These are phyloP conservation scores for Tachuris rubrigastra DNA, from an alignment of 2,113 vertebrate genomes.

Conservation along the genomic window DNA sequence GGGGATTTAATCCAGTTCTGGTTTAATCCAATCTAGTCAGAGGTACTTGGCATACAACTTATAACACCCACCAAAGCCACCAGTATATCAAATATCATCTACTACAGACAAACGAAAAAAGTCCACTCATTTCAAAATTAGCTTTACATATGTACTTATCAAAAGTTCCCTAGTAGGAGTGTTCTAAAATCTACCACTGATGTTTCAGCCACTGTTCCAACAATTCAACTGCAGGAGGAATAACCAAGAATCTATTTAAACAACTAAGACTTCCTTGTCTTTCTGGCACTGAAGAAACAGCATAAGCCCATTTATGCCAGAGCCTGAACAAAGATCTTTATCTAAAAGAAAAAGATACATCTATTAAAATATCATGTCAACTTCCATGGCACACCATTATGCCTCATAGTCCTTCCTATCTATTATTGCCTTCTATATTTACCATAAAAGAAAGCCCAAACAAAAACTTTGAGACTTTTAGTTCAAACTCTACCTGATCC, in stretches of 20 bases:
- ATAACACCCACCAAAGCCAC: not conserved
- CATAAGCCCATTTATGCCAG: not conserved
- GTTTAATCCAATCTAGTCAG: not conserved
- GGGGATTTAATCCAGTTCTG: not conserved
- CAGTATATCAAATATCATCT: not conserved
- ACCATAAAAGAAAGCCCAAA: not conserved
- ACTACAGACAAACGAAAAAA: not conserved
- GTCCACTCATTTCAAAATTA: not conserved
- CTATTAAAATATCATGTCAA: not conserved
- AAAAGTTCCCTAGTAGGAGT: not conserved
- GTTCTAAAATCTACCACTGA: not conserved
- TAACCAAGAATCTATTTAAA: not conserved
- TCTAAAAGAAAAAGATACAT: not conserved
- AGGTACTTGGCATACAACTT: not conserved
- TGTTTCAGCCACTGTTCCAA: not conserved
- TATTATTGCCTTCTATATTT: not conserved
- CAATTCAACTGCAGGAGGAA: not conserved
- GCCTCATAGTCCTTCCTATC: not conserved
- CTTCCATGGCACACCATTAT: not conserved
- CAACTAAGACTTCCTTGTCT: not conserved
- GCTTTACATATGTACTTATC: not conserved
- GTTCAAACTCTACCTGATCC: not conserved
- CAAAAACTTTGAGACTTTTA: not conserved
- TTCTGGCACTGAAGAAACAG: not conserved
- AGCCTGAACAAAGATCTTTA: not conserved